Conservation (phyloP, 2,797 vertebrate species). For the Diceros bicornis region DNA sequence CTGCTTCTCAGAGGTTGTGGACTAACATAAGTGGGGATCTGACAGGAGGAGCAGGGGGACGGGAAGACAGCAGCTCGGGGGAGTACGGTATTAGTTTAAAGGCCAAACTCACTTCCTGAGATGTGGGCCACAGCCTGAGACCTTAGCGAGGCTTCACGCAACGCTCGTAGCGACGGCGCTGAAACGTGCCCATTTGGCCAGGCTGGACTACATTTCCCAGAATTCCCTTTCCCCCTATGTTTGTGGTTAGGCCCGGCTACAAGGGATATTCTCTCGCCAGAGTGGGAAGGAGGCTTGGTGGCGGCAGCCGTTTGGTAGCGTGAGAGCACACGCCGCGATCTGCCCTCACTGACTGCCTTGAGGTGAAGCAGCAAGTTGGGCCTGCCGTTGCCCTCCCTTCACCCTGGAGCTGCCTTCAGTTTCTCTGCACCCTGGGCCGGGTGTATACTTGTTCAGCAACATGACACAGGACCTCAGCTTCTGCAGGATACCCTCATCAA, state of each 20-base stretch:
- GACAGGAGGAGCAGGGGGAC: background rate
- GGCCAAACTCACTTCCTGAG: background rate
- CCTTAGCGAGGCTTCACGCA: background rate
- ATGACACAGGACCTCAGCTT: background rate
- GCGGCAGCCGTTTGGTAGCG: rapidly evolving
- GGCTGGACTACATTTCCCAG: conserved; percentile 38
- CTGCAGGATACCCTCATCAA: background rate
- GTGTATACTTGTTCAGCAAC: background rate
- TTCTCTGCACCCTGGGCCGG: background rate
- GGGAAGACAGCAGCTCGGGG: background rate
- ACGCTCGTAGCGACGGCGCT: background rate
- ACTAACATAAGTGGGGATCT: background rate
- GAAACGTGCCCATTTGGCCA: background rate
- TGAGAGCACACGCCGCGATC: rapidly evolving
- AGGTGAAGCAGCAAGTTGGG: background rate
- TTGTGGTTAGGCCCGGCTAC: background rate
- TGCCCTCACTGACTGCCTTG: rapidly evolving
- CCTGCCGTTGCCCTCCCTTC: background rate
- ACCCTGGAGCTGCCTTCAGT: background rate
- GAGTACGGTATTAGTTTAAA: background rate
- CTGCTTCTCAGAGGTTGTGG: background rate
- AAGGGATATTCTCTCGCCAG: background rate
- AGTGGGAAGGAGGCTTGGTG: background rate
- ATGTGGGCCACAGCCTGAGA: no score
- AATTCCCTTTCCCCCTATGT: background rate